Evolutionary conservation across 2,888 invertebrate species (phyloP).

Genomic region (Saturnia japonica): DNA sequence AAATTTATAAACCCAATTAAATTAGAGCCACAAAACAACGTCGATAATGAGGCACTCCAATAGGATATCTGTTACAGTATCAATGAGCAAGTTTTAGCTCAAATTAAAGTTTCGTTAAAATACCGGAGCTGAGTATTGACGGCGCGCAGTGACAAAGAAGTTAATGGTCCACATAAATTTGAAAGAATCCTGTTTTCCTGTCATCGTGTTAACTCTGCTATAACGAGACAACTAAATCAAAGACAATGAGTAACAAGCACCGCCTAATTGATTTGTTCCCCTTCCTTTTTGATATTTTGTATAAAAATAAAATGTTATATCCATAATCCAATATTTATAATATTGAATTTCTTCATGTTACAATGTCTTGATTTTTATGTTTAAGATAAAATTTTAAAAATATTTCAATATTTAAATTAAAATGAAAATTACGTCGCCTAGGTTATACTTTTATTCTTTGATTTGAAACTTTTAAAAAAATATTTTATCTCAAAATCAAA

Average conservation of each 20-base stretch:
- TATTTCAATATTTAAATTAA: no score
- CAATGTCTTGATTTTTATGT: background rate
- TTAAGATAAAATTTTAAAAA: no score
- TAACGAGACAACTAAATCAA: constrained; percentile 70
- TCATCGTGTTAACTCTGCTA: constrained; percentile 56
- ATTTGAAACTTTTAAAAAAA: no score
- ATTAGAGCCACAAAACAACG: constrained; percentile 58
- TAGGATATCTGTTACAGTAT: constrained; percentile 51
- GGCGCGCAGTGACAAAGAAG: constrained; percentile 50
- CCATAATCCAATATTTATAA: background rate
- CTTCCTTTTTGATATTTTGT: constrained; percentile 23
- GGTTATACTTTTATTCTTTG: no score
- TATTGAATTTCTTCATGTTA: background rate
- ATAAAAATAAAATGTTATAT: constrained; percentile 1
- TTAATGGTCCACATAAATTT: constrained; percentile 70
- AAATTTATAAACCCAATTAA: constrained; percentile 68
- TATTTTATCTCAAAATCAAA: no score
- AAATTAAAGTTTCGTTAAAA: constrained; percentile 74
- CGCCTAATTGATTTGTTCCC: constrained; percentile 61
- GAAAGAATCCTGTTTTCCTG: constrained; percentile 55
- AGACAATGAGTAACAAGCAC: constrained; percentile 65
- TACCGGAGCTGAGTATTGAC: constrained; percentile 50
- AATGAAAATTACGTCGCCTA: no score
- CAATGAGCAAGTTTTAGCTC: constrained; percentile 56
- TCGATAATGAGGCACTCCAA: constrained; percentile 64